Conservation (phyloP, 2,113 vertebrate species). For the Gobius niger region DNA sequence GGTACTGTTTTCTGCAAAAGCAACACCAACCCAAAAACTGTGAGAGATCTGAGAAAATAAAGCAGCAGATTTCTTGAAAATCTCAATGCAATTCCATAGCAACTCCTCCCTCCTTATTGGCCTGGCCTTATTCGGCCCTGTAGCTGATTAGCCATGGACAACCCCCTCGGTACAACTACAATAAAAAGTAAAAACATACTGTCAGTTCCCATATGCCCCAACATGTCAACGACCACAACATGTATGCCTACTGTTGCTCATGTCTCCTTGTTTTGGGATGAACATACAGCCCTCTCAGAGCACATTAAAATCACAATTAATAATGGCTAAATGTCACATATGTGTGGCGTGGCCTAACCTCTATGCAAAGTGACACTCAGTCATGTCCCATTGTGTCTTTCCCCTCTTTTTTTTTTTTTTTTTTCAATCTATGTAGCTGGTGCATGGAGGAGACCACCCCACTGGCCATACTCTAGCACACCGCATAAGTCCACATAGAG, state of each 20-base stretch:
- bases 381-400: conserved; percentile 43
- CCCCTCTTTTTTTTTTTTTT: conserved; percentile 16
- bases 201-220: conserved; percentile 45
- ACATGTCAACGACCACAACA: conserved; percentile 40
- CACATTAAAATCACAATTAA: conserved; percentile 70
- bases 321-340: conserved; percentile 45
- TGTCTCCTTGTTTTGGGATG: conserved; percentile 23
- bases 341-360: conserved; percentile 13
- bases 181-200: conserved; percentile 44
- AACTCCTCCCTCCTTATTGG: conserved; percentile 33
- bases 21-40: background rate
- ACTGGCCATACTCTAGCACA: conserved; percentile 27
- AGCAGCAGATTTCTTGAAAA: background rate
- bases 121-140: conserved; percentile 22
- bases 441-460: conserved; percentile 33
- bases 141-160: conserved; percentile 48
- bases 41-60: background rate
- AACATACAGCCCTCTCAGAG: conserved; percentile 34
- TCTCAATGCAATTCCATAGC: conserved; percentile 18
- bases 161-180: conserved; percentile 31
- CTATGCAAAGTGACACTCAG: conserved; percentile 44
- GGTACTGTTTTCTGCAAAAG: background rate
- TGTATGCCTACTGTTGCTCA: conserved; percentile 47
- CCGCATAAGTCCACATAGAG: background rate
- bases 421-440: background rate